Evolutionary conservation across 2,797 vertebrate genomes (phyloP).

Genomic region (Diplodus sargus): DNA sequence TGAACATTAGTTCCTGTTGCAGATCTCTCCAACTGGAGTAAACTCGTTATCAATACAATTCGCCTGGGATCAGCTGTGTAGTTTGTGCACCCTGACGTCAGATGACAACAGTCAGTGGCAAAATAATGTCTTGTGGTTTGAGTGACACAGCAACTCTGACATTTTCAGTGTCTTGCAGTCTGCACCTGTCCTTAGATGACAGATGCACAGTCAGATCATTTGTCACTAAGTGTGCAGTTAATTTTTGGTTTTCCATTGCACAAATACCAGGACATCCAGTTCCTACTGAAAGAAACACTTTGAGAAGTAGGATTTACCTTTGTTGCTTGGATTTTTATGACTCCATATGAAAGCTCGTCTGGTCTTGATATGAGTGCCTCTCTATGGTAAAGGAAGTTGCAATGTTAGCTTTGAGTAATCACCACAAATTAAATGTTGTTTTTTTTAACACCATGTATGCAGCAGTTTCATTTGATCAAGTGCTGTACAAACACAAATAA

Average conservation of each 20-base stretch:
- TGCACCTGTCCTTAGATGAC: background rate
- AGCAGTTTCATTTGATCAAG: background rate
- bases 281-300: background rate
- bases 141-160: too few species aligned
- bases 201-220: background rate
- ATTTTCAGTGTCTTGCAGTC: background rate
- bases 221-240: background rate
- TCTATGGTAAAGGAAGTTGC: constrained; percentile 78
- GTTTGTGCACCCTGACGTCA: background rate
- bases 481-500: background rate
- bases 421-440: background rate
- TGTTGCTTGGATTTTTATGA: constrained; percentile 95
- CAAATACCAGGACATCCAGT: background rate
- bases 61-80: background rate
- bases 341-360: constrained; percentile 90
- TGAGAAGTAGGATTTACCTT: constrained; percentile 84
- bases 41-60: constrained; percentile 4
- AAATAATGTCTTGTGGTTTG: background rate
- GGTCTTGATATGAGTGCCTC: constrained; percentile 91
- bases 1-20: background rate
- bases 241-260: background rate
- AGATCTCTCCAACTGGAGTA: background rate
- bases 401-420: constrained; percentile 11
- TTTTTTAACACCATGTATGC: background rate
- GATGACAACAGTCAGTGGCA: background rate